Percentiles rank a stretch among this genome's conserved stretches.
Conservation (phyloP, 2,888 invertebrate species). For the Synergus japonicus region DNA sequence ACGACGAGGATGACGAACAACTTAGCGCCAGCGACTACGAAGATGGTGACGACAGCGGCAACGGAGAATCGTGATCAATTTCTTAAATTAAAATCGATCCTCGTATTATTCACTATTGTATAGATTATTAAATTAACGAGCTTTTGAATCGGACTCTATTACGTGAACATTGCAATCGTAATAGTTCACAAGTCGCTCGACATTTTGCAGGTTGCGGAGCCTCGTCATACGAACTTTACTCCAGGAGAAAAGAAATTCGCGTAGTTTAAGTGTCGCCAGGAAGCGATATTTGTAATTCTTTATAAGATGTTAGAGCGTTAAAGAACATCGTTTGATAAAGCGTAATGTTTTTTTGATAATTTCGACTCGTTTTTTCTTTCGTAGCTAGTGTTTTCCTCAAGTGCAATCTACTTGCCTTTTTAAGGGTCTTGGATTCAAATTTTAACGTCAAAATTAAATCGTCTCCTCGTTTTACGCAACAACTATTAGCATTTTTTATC, state of each 20-base stretch:
- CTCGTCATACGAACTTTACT: background rate
- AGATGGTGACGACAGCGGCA: constrained; percentile 93
- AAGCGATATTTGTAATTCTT: constrained; percentile 7
- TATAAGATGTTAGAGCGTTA: background rate
- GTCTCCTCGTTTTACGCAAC: too few relatives aligned
- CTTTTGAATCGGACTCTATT: constrained; percentile 69
- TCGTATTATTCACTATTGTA: constrained; percentile 69
- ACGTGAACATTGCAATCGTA: constrained; percentile 10
- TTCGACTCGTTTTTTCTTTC: background rate
- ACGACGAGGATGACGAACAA: constrained; percentile 82
- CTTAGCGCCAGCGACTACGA: constrained; percentile 85
- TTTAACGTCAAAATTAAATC: too few relatives aligned
- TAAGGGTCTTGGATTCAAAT: too few relatives aligned
- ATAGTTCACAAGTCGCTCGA: constrained; percentile 11
- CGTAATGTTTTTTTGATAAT: constrained; percentile 12
- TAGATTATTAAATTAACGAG: constrained; percentile 72
- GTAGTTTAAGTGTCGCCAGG: background rate
- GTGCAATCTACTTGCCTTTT: constrained; percentile 27
- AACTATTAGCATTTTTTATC: too few relatives aligned
- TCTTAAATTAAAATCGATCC: constrained; percentile 60
- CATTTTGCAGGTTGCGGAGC: constrained; percentile 14
- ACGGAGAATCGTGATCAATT: constrained; percentile 91
- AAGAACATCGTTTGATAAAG: constrained; percentile 1
- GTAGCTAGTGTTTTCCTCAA: background rate
- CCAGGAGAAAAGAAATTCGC: background rate